Evolutionary conservation across 2,797 vertebrate species (phyloP), one percentile per base, ranked within the genome.

Genomic region (Scomberomorus guttatus): DNA sequence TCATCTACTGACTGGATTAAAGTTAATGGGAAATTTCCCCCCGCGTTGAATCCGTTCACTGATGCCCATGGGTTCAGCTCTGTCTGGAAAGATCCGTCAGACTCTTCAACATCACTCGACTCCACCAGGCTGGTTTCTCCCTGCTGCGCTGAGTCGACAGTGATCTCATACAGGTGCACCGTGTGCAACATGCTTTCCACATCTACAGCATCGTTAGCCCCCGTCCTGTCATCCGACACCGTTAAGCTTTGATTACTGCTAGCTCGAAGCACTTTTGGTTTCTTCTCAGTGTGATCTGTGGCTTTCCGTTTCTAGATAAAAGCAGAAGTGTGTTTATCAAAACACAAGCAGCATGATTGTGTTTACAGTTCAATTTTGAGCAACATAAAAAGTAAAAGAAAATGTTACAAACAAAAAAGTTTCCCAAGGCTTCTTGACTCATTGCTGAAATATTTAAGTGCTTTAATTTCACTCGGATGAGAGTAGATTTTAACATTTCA

Each of bases 241-340:
- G 55, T 15, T 2, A 22, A 0, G 51, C 67, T 82, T 29, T 79
- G 74, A 27, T 50, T 46, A 2, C 15, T 8, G 61, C 64, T 25
- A 1, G 18, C 39, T n/a, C 90, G 61, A 11, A 74, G 77, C 29
- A 87, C 83, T 25, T 95, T 95, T 0, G 82, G 27, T 69, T 79
- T 87, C 68, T 34, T 81, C 58, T 91, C 91, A 2, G 32, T 12
- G 27, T 70, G 68, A 57, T 91, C 87, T 0, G 24, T 3, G 1
- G 83, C 79, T 90, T 92, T 95, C 34, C 92, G 83, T 93, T 95
- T 95, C 95, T 95, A 68, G 10, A 42, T 3, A 42, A 42, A 68
- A 72, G 34, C 4, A 72, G 20, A 8, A 14, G 42, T 1, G 14
- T 4, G 27, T 63, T 74, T 9, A 57, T 0, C 1, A 59, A 54